Evolutionary conservation across 2,888 invertebrate genomes (phyloP).

Genomic region (Napeogenes inachia): DNA sequence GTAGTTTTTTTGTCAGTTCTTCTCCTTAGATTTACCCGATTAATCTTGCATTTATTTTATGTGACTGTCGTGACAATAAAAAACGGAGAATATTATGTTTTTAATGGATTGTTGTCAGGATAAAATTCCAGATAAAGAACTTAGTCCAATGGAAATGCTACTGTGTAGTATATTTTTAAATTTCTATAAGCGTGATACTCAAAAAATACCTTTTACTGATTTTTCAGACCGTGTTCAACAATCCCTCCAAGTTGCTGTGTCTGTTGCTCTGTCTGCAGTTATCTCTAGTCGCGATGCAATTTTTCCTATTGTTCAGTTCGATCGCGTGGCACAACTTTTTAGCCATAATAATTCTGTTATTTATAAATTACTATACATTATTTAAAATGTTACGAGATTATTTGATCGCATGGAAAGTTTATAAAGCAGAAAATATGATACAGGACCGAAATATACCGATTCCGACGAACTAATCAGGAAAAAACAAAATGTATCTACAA

Average conservation of each 20-base stretch:
- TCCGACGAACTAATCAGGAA: conserved; percentile 20
- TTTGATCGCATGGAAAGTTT: conserved; percentile 89
- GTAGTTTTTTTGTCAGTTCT: no score
- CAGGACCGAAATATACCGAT: conserved; percentile 74
- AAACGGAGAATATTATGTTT: no score
- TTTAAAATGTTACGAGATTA: conserved; percentile 93
- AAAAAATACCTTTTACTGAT: no score
- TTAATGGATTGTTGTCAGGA: no score
- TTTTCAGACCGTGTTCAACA: conserved; percentile 88
- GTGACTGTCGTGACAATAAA: no score
- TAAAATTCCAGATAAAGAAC: no score
- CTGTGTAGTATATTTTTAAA: not conserved
- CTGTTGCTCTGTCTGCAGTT: conserved; percentile 84
- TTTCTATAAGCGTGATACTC: not conserved
- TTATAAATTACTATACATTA: conserved; percentile 94
- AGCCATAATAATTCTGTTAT: conserved; percentile 89
- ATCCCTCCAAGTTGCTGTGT: conserved; percentile 87
- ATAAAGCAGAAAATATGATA: conserved; percentile 83
- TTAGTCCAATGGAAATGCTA: no score
- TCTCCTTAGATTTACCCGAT: no score
- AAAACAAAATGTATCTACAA: not conserved
- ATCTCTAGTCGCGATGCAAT: conserved; percentile 84
- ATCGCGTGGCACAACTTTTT: conserved; percentile 95
- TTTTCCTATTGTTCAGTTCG: conserved; percentile 86
- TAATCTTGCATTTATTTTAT: no score